Evolutionary conservation across 2,113 vertebrate species (phyloP).

Genomic region (Trogon surrucura): DNA sequence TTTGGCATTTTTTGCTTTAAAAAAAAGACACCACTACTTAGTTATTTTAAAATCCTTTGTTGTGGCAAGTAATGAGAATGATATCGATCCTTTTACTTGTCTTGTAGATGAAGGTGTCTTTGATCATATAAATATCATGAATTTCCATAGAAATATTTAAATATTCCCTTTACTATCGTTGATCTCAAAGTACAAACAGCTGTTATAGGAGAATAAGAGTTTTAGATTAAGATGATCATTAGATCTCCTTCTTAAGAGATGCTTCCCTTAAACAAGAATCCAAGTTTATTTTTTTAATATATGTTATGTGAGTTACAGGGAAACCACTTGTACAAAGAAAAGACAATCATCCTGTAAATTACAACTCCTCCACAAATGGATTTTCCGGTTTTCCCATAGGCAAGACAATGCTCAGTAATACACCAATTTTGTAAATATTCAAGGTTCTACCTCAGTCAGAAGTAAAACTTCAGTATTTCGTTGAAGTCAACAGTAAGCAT

Average conservation of each 20-base stretch:
- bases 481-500: not conserved
- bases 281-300: not conserved
- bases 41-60: constrained; percentile 10
- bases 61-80: not conserved
- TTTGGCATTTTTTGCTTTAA: not conserved
- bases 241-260: not conserved
- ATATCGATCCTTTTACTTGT: not conserved
- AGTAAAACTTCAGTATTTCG: not conserved
- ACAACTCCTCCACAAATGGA: not conserved
- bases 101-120: constrained; percentile 15
- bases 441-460: not conserved
- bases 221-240: not conserved
- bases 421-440: not conserved
- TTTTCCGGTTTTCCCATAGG: not conserved
- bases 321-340: not conserved
- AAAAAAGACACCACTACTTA: not conserved
- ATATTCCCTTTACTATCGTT: not conserved
- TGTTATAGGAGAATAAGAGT: not conserved
- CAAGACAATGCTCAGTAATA: not conserved
- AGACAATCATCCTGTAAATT: not conserved
- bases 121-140: not conserved
- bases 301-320: not conserved
- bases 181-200: not conserved
- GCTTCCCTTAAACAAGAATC: not conserved
- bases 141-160: not conserved